Percentiles rank a stretch among this genome's conserved stretches.
Conservation (phyloP, 2,888 invertebrate genomes). For the Apotomis betuletana region DNA sequence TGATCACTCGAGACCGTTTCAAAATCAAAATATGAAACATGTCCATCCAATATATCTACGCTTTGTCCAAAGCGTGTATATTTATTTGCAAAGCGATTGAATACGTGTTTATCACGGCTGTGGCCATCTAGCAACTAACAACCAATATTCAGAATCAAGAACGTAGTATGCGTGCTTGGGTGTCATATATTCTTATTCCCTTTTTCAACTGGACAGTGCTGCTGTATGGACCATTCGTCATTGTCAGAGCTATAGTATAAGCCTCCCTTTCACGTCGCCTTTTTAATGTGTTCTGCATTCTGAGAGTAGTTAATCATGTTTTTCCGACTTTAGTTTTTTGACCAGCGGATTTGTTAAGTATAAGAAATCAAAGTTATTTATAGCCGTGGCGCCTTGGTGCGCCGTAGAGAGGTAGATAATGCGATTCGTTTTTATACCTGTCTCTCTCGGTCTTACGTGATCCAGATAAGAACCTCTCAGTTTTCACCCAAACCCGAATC, state of each 20-base stretch:
- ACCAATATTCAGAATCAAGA: neutral
- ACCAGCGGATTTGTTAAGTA: neutral
- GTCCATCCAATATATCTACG: no score
- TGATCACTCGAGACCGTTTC: neutral
- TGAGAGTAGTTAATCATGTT: conserved; percentile 15
- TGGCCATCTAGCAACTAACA: neutral
- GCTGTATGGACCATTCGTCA: conserved; percentile 29
- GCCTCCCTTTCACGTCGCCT: conserved; percentile 17
- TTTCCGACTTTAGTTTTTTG: conserved; percentile 9
- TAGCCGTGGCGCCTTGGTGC: neutral
- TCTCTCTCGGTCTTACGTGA: no score
- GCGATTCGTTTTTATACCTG: no score
- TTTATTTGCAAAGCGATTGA: neutral
- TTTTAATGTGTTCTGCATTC: conserved; percentile 24
- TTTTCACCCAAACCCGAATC: no score
- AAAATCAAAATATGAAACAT: neutral
- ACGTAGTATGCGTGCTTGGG: neutral
- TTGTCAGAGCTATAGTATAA: conserved; percentile 25
- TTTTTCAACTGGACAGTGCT: conserved; percentile 5
- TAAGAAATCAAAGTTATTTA: neutral
- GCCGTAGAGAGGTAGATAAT: no score
- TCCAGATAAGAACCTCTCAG: no score
- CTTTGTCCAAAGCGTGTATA: neutral
- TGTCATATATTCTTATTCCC: neutral
- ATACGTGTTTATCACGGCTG: neutral